phyloP scores from a whole-genome alignment of 2,113 vertebrate species.

The Heptranchias perlo region DNA sequence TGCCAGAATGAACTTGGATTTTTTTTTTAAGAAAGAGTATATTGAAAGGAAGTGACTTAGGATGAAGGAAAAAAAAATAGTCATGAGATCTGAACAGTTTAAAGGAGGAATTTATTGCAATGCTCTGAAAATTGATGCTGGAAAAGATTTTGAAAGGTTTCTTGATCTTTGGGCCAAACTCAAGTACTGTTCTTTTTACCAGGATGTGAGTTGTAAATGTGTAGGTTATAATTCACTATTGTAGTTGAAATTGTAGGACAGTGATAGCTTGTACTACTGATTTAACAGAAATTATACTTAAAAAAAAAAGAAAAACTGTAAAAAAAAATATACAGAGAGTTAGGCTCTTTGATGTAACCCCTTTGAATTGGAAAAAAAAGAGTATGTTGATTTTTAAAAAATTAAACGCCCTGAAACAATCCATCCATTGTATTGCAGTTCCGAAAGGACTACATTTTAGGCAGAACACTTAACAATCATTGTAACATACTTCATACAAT shows the following conservation, averaged over 20 bases:
- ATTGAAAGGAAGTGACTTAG: background rate
- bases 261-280: constrained; percentile 85
- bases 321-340: constrained; percentile 60
- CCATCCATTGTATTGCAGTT: constrained; percentile 67
- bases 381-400: constrained; percentile 62
- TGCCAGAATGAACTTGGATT: constrained; percentile 4
- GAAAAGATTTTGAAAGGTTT: constrained; percentile 49
- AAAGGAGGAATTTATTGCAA: constrained; percentile 15
- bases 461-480: constrained; percentile 52
- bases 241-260: constrained; percentile 79
- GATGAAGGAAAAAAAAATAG: constrained; percentile 6
- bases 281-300: constrained; percentile 75
- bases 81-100: background rate
- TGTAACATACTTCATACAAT: constrained; percentile 82
- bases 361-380: constrained; percentile 60
- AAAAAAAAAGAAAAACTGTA: constrained; percentile 44
- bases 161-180: constrained; percentile 60
- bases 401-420: constrained; percentile 66
- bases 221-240: constrained; percentile 78
- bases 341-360: constrained; percentile 77
- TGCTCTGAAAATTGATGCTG: constrained; percentile 23
- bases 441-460: constrained; percentile 63
- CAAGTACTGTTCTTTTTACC: constrained; percentile 71
- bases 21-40: background rate
- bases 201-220: constrained; percentile 78